Base-by-base conservation (phyloP, 2,113 vertebrate species). In the Mormyrus iriodes region DNA sequence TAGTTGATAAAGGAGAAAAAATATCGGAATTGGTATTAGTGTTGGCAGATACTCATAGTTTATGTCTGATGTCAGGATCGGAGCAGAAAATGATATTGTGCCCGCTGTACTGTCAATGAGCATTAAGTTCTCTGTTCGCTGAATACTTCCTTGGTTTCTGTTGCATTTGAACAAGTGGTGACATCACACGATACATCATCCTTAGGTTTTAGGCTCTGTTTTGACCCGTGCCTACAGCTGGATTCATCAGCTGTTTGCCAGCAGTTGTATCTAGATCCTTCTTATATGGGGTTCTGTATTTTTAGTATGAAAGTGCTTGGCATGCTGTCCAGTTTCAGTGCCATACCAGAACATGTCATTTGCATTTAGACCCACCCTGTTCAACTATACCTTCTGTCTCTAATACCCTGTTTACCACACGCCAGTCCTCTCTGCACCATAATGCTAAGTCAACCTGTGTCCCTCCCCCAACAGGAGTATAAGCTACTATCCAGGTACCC, bases 251-350 rank as follows among this genome's bases (percentile, higher is more conserved):
- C 73, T 79, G 73, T 79, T 79, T 79, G 31, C 35, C 73, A 39
- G 73, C 73, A 79, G 35, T 79, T 35, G 4, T 79, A 42, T 79
- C 73, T 19, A 42, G 73, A 79, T 42, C 35, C 31, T 42, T 76
- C 73, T 42, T 79, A 39, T 42, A 79, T 35, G 7, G 73, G 35
- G 39, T 35, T 13, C 42, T 79, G 35, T 79, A 79, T 79, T 79
- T 79, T 79, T 79, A 79, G 73, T 79, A 39, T 15, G 73, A 42
- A 79, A 79, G 73, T 79, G 35, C 35, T 79, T 79, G 73, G 73
- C 35, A 79, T 79, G 73, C 35, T 79, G 35, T 79, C 73, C 15
- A 79, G 73, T 79, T 79, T 79, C 73, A 79, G 73, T 79, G 73
- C 35, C 73, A 79, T 79, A 79, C 73, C 35, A 79, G 73, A 42